phyloP scores from a whole-genome alignment of 2,888 invertebrate genomes.

The Xanthia togata region DNA sequence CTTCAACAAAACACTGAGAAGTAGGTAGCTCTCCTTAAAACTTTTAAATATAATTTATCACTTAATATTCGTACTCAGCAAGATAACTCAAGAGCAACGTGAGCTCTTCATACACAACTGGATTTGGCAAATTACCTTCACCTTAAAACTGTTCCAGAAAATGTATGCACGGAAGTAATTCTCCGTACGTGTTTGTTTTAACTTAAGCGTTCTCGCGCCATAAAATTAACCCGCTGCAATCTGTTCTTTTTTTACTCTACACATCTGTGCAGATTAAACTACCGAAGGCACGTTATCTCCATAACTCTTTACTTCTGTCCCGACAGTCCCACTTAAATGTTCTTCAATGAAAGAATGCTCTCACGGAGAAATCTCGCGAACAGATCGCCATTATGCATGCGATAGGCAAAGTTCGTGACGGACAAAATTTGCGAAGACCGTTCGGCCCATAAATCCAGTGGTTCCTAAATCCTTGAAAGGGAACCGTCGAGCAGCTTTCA shows the following conservation, averaged over 20 bases:
- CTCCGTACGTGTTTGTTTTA: conserved; percentile 83
- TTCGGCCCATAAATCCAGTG: conserved; percentile 84
- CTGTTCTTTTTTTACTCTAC: conserved; percentile 76
- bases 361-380: conserved; percentile 69
- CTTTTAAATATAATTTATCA: conserved; percentile 41
- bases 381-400: conserved; percentile 79
- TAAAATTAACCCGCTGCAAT: conserved; percentile 82
- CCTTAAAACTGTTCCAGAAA: conserved; percentile 79
- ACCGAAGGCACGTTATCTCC: conserved; percentile 77
- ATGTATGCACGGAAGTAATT: conserved; percentile 81
- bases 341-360: conserved; percentile 73
- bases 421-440: conserved; percentile 83
- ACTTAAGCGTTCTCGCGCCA: conserved; percentile 78
- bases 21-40: not conserved
- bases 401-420: conserved; percentile 81
- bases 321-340: conserved; percentile 73
- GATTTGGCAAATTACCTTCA: conserved; percentile 81
- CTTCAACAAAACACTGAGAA: not conserved
- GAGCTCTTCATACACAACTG: conserved; percentile 75
- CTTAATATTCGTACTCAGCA: conserved; percentile 51
- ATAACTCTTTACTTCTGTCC: conserved; percentile 77
- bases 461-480: conserved; percentile 87
- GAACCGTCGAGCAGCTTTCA: conserved; percentile 87
- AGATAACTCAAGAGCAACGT: conserved; percentile 64
- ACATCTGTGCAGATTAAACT: conserved; percentile 74